Base-by-base conservation (phyloP, 2,113 vertebrate species). In the Xiphorhynchus elegans region DNA sequence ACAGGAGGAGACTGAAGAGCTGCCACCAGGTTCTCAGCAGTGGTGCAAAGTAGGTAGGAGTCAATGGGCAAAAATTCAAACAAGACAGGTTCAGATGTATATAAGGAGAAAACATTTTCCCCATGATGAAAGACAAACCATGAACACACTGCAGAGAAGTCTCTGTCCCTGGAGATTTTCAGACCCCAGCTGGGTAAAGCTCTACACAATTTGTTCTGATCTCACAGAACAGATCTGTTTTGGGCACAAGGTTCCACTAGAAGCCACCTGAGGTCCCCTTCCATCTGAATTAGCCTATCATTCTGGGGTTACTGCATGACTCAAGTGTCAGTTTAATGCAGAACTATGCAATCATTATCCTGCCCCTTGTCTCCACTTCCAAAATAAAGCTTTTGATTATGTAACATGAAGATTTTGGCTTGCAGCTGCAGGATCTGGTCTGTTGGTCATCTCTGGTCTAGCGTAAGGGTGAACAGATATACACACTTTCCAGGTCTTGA, bases 1-100 rank as follows among this genome's bases (percentile, higher is more conserved):
- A 50, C 0, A 0, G 19, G 14, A 44, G 25, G 11, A 56, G 33
- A 49, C 0, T 33, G 24, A 68, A 40, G 47, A 86, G 33, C 53
- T 23, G 35, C 58, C 59, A 13, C 7, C n/a, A 67, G 18, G 11
- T 17, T 92, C 49, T 60, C 33, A 59, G 31, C 67, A 60, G 31
- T 6, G 14, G 25, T 42, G 11, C 0, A 0, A n/a, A 13, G 20
- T 35, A 11, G 13, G 7, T 6, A 56, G 75, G 24, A 89, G 42
- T 64, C 1, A 3, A 23, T 2, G 6, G 17, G 31, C 28, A 31
- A 33, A 56, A 68, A 59, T 24, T 93, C 77, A 75, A 78, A 67
- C 11, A 67, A 18, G 21, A 62, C 17, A 60, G 6, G 6, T 75
- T 87, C 33, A 74, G 35, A 67, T 24, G 10, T 13, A n/a, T 2